phyloP scores from a whole-genome alignment of 1,140 invertebrate genomes.

The Amyelois transitella region DNA sequence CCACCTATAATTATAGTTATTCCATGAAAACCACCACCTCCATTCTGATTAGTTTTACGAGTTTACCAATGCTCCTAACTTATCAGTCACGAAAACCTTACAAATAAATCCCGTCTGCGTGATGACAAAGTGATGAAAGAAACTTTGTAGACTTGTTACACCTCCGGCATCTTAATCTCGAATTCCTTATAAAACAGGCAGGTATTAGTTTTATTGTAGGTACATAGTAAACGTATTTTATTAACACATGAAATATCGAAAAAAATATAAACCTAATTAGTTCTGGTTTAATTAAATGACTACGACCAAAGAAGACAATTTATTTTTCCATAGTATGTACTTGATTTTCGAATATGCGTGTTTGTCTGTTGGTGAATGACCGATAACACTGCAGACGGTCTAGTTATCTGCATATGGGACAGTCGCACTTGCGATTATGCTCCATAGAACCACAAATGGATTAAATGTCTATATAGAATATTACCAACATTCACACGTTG shows the following conservation, averaged over 20 bases:
- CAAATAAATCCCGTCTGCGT: not conserved
- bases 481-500: no score
- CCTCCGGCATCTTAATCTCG: not conserved
- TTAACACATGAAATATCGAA: no score
- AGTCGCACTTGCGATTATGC: not conserved
- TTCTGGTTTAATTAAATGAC: no score
- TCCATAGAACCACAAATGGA: not conserved
- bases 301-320: not conserved
- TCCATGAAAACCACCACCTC: no score
- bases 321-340: not conserved
- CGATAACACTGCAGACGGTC: not conserved
- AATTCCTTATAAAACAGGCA: no score
- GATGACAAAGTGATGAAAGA: not conserved
- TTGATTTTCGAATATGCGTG: not conserved
- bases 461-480: not conserved
- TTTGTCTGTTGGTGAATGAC: conserved; percentile 5
- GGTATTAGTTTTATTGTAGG: no score
- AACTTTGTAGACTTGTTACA: not conserved
- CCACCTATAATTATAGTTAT: no score
- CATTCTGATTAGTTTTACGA: not conserved
- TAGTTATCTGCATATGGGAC: not conserved
- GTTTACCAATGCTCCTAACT: not conserved
- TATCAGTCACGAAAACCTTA: not conserved
- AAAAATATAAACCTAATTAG: no score
- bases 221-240: no score